Conservation (phyloP, 2,888 invertebrate species). For the Epistrophe eligans region DNA sequence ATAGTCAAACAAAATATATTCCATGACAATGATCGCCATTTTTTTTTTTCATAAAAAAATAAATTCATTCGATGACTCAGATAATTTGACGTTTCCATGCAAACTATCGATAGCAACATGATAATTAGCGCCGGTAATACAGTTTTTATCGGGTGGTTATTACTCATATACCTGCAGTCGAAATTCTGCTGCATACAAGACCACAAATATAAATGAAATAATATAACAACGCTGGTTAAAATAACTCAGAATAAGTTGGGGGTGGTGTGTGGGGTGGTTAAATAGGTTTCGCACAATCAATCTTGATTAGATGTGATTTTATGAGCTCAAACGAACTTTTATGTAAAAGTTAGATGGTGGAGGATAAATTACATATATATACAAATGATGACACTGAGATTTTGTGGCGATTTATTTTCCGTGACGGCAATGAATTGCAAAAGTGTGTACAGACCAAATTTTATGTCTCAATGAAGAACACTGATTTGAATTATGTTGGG, state of each 20-base stretch:
- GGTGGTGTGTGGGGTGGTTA: constrained; percentile 70
- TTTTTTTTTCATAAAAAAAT: too few relatives aligned
- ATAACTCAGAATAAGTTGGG: constrained; percentile 1
- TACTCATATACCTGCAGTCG: too few relatives aligned
- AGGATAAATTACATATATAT: not conserved
- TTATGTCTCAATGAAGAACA: constrained; percentile 64
- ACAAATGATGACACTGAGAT: constrained; percentile 63
- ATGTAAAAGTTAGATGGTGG: constrained; percentile 15
- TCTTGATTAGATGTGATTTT: constrained; percentile 84
- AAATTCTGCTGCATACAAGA: too few relatives aligned
- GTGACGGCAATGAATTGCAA: constrained; percentile 71
- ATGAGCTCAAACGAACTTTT: constrained; percentile 62
- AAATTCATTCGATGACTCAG: too few relatives aligned
- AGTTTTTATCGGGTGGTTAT: too few relatives aligned
- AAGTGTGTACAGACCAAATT: constrained; percentile 55
- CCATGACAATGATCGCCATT: too few relatives aligned
- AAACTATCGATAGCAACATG: too few relatives aligned
- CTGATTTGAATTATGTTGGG: constrained; percentile 64
- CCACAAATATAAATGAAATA: not conserved
- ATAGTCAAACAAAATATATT: too few relatives aligned
- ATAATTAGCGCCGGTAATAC: too few relatives aligned
- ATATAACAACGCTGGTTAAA: constrained; percentile 30
- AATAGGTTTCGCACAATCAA: constrained; percentile 83
- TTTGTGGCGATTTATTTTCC: constrained; percentile 67
- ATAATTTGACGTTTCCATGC: too few relatives aligned